phyloP scores from a whole-genome alignment of 2,888 invertebrate genomes.

The Dusona sp. region DNA sequence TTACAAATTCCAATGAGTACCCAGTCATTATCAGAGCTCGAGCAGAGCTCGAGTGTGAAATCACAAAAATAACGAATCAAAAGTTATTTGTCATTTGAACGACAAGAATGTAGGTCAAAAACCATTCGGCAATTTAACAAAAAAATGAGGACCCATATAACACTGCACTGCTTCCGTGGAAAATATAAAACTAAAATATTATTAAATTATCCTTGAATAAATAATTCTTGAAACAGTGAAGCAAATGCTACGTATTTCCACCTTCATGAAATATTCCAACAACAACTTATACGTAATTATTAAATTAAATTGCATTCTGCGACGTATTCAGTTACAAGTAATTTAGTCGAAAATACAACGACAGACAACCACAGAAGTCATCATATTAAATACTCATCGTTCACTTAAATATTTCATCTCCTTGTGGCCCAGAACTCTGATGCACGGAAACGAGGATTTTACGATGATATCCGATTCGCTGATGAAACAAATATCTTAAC shows the following conservation, averaged over 20 bases:
- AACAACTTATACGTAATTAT: neutral
- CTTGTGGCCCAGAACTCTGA: neutral
- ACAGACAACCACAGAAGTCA: neutral
- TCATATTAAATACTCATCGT: constrained; percentile 4
- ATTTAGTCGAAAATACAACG: neutral
- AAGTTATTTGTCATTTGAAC: neutral
- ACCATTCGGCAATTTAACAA: neutral
- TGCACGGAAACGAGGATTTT: neutral
- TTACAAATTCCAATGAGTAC: neutral
- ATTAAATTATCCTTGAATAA: neutral
- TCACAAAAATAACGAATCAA: neutral
- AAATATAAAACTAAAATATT: neutral
- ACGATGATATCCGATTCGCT: neutral
- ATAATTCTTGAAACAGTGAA: neutral
- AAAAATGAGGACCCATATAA: neutral
- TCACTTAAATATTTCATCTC: neutral
- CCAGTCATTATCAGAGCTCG: neutral
- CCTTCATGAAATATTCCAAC: neutral
- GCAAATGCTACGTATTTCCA: neutral
- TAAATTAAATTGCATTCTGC: neutral
- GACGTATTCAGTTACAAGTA: neutral
- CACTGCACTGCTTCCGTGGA: neutral
- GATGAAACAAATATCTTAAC: neutral
- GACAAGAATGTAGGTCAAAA: neutral
- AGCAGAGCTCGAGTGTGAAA: neutral